Percentiles rank a stretch among this genome's conserved stretches.
These are phyloP conservation scores for Macquaria australasica DNA, from an alignment of 2,113 vertebrate species.

Conservation along the genomic window DNA sequence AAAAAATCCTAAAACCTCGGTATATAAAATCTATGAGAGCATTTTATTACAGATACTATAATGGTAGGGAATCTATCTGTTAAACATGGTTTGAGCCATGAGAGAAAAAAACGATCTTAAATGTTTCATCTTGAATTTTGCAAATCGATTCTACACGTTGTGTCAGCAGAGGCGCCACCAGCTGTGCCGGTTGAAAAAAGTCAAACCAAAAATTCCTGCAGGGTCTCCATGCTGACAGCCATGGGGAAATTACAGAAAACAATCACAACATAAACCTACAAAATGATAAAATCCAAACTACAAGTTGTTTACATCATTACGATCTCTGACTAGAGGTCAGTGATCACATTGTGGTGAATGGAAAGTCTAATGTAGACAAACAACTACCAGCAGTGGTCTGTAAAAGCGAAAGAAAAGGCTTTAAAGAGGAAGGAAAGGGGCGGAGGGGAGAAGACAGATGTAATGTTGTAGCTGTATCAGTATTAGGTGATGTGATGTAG, in stretches of 20 bases:
- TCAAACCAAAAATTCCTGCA: neutral
- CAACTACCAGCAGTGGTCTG: neutral
- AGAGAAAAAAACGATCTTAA: neutral
- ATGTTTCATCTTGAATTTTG: neutral
- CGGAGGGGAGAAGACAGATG: neutral
- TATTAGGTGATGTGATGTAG: slow-evolving; percentile 9
- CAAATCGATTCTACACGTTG: neutral
- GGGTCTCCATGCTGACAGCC: neutral
- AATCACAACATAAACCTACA: no score
- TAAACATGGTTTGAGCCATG: neutral
- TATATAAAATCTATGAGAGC: neutral
- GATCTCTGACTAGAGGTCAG: neutral
- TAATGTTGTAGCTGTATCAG: neutral
- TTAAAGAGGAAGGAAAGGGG: neutral
- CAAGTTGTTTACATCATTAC: neutral
- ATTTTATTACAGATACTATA: neutral
- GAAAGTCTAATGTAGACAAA: neutral
- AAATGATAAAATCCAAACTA: neutral
- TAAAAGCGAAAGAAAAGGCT: neutral
- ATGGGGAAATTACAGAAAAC: neutral
- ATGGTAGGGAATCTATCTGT: neutral
- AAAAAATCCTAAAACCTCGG: neutral
- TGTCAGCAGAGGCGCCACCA: neutral
- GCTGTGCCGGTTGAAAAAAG: neutral
- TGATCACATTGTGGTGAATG: neutral